Evolutionary conservation across 2,797 vertebrate genomes (phyloP).

Genomic region (Sciurus vulgaris): DNA sequence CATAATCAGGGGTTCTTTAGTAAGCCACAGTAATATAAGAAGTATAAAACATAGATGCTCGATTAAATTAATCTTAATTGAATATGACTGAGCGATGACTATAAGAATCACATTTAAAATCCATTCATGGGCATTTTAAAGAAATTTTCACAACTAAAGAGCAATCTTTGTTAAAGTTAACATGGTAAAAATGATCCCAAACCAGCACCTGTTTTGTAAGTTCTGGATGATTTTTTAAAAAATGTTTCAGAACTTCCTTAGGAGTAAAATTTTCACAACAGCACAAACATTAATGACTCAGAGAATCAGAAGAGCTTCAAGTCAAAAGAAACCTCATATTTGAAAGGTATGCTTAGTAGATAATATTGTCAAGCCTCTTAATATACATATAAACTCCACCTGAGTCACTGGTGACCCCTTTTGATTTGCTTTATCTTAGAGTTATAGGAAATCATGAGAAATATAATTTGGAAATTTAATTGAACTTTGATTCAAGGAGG

Average conservation of each 20-base stretch:
- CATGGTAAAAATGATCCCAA: background rate
- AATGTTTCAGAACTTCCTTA: background rate
- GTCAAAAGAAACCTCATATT: background rate
- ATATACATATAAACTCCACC: background rate
- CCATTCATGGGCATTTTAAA: background rate
- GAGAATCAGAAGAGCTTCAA: background rate
- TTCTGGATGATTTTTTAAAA: background rate
- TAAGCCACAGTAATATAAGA: background rate
- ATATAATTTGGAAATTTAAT: background rate
- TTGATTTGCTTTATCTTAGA: background rate
- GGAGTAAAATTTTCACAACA: background rate
- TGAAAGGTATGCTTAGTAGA: background rate
- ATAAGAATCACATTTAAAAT: slow-evolving; percentile 52
- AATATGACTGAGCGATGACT: background rate
- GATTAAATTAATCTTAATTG: background rate
- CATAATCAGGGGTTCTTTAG: background rate
- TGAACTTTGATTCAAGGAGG: background rate
- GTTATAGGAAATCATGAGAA: background rate
- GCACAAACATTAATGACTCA: background rate
- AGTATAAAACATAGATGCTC: background rate
- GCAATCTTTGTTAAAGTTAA: background rate
- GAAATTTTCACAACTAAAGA: slow-evolving; percentile 25
- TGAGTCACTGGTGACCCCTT: background rate
- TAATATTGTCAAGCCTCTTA: background rate
- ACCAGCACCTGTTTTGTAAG: background rate